Conservation (phyloP, 53 echinoderm and acorn worm species). For the Hippasteria phrygiana region DNA sequence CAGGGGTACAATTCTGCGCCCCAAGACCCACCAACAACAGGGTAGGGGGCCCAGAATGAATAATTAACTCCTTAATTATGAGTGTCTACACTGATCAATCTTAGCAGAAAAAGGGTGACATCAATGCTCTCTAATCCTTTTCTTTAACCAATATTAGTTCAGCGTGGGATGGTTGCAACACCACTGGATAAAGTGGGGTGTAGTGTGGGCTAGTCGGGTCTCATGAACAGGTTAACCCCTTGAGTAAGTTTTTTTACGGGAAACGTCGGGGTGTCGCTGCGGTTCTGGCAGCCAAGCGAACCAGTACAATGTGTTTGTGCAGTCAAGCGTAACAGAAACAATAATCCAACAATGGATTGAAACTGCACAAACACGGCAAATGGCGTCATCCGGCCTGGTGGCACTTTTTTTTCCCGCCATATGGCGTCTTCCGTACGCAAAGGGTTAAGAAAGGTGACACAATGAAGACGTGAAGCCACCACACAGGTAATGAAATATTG, state of each 20-base stretch:
- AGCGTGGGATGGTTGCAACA: conserved; percentile 10
- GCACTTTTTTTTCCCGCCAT: too few relatives aligned
- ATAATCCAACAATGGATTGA: too few relatives aligned
- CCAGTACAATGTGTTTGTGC: too few relatives aligned
- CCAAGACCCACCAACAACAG: conserved; percentile 34
- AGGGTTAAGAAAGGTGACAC: conserved; percentile 6
- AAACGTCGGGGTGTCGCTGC: too few relatives aligned
- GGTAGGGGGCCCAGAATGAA: conserved; percentile 23
- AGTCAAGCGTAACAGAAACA: too few relatives aligned
- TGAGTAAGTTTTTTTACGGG: neutral
- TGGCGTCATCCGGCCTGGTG: too few relatives aligned
- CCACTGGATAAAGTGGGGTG: neutral
- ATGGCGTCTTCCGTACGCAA: too few relatives aligned
- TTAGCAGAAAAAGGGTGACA: conserved; percentile 37
- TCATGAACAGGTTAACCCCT: conserved; percentile 25
- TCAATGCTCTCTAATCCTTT: conserved; percentile 45
- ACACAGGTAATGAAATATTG: conserved; percentile 29
- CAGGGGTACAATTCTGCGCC: neutral
- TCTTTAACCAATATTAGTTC: conserved; percentile 60
- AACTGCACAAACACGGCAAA: too few relatives aligned
- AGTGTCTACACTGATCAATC: conserved; percentile 52
- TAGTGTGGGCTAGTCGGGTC: too few relatives aligned
- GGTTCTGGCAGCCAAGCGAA: too few relatives aligned
- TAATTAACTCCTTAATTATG: conserved; percentile 44
- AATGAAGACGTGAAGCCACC: neutral